Conservation (phyloP, 2,888 invertebrate species). For the Dasysyrphus albostriatus region DNA sequence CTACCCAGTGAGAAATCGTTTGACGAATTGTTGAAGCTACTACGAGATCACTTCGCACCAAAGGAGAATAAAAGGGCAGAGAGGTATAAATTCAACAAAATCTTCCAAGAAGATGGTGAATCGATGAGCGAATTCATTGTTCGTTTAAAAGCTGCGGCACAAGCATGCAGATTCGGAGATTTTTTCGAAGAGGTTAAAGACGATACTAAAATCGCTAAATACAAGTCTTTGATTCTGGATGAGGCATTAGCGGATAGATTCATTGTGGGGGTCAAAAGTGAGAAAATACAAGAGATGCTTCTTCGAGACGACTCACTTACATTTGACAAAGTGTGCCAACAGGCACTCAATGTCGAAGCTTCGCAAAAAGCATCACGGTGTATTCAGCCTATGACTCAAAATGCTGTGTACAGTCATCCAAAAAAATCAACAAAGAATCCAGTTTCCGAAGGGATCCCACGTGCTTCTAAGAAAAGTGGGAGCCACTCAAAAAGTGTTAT, state of each 20-base stretch:
- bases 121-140: not conserved
- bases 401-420: not conserved
- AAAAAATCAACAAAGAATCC: not conserved
- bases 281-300: not conserved
- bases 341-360: conserved; percentile 28
- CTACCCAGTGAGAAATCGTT: not conserved
- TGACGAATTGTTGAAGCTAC: not conserved
- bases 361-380: conserved; percentile 5
- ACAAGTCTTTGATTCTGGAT: not conserved
- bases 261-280: not conserved
- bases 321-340: conserved; percentile 16
- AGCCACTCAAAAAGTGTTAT: not conserved
- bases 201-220: not conserved
- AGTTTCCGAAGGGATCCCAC: not conserved
- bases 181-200: not conserved
- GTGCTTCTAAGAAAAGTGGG: not conserved
- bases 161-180: not conserved
- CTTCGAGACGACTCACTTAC: not conserved
- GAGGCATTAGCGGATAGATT: not conserved
- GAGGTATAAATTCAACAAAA: not conserved
- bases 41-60: not conserved
- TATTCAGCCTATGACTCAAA: conserved; percentile 3
- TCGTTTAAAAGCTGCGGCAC: not conserved
- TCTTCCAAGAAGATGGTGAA: not conserved
- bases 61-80: not conserved